Conservation (phyloP, 2,797 vertebrate species). For the Alauda arvensis region DNA sequence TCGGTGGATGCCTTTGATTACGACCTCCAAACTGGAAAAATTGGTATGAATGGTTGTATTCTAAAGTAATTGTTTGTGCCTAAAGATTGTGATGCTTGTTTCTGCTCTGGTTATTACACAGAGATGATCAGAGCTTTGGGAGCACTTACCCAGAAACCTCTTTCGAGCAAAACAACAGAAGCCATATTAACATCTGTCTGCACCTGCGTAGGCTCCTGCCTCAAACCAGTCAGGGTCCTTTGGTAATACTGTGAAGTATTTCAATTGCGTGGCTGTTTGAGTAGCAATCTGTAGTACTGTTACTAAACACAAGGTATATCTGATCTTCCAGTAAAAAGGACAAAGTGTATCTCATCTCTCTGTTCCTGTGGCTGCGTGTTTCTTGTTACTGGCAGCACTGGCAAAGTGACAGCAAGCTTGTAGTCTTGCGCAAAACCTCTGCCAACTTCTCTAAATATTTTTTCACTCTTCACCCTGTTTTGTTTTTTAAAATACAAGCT, state of each 20-base stretch:
- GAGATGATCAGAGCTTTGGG: neutral
- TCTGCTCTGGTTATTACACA: neutral
- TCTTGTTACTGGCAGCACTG: neutral
- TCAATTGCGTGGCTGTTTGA: neutral
- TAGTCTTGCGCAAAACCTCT: neutral
- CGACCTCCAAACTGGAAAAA: constrained; percentile 76
- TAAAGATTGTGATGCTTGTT: neutral
- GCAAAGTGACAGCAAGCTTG: neutral
- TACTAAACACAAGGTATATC: neutral
- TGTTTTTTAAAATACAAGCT: neutral
- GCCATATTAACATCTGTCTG: neutral
- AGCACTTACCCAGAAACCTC: neutral
- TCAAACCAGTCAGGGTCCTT: neutral
- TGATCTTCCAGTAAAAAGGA: neutral
- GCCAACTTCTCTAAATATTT: neutral
- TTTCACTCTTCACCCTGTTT: neutral
- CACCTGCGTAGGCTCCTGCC: rapidly evolving
- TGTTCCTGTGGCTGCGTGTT: neutral
- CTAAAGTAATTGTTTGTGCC: neutral
- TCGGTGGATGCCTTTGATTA: constrained; percentile 90
- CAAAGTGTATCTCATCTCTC: neutral
- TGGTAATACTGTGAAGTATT: neutral
- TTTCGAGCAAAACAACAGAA: neutral
- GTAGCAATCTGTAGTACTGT: neutral
- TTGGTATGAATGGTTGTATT: constrained; percentile 71